Evolutionary conservation across 2,888 invertebrate species (phyloP).

Genomic region (Therioaphis trifolii): DNA sequence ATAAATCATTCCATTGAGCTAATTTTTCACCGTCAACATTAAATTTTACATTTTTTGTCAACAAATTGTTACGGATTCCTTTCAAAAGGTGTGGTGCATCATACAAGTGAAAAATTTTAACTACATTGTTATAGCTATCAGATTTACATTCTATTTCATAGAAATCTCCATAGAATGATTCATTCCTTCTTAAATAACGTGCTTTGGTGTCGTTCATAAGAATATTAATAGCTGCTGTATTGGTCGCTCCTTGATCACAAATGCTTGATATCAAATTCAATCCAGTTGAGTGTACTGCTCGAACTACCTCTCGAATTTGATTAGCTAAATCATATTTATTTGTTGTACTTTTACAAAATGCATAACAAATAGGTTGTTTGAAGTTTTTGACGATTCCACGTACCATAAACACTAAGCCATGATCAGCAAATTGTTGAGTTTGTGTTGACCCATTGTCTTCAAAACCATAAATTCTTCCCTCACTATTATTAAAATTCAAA

Average conservation of each 20-base stretch:
- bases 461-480: constrained; percentile 65
- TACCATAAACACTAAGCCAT: constrained; percentile 66
- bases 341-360: constrained; percentile 63
- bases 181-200: neutral
- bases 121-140: too few relatives aligned
- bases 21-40: neutral
- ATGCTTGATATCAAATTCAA: constrained; percentile 64
- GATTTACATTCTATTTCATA: neutral
- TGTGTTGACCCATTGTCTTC: constrained; percentile 65
- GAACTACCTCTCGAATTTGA: constrained; percentile 45
- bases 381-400: constrained; percentile 65
- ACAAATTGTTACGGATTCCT: too few relatives aligned
- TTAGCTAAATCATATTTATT: constrained; percentile 58
- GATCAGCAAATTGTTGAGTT: constrained; percentile 64
- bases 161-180: neutral
- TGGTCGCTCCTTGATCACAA: constrained; percentile 65
- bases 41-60: too few relatives aligned
- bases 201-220: constrained; percentile 22
- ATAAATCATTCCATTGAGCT: neutral
- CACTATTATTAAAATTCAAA: constrained; percentile 1
- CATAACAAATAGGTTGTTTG: constrained; percentile 66
- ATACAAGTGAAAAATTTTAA: too few relatives aligned
- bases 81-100: too few relatives aligned
- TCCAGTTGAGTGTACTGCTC: constrained; percentile 55
- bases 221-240: constrained; percentile 16